Conservation (phyloP, 2,888 invertebrate species). For the Calameuta idolon region DNA sequence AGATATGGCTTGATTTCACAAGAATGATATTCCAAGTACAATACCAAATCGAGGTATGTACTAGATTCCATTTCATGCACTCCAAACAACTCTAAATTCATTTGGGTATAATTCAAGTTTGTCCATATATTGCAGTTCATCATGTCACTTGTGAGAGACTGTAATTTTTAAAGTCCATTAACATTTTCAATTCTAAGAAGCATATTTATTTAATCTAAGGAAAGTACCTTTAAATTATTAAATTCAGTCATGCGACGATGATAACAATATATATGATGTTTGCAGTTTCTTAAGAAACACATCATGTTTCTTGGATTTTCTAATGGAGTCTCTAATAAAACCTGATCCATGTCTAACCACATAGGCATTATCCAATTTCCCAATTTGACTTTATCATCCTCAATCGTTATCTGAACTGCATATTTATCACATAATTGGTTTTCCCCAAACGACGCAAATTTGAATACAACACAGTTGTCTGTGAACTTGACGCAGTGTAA, state of each 20-base stretch:
- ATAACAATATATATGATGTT: constrained; percentile 40
- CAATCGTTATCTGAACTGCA: constrained; percentile 35
- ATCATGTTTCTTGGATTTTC: constrained; percentile 18
- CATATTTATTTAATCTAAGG: not conserved
- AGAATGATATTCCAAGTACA: constrained; percentile 40
- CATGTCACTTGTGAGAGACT: constrained; percentile 23
- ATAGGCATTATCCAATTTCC: constrained; percentile 49
- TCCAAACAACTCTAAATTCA: constrained; percentile 33
- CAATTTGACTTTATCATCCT: constrained; percentile 24
- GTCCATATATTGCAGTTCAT: constrained; percentile 34
- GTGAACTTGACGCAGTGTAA: constrained; percentile 35
- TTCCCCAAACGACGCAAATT: constrained; percentile 23
- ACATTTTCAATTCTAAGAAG: constrained; percentile 5
- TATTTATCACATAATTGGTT: constrained; percentile 1
- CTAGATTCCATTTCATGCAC: constrained; percentile 25
- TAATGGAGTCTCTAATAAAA: constrained; percentile 35
- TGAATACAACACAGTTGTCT: constrained; percentile 34
- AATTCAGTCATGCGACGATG: constrained; percentile 35
- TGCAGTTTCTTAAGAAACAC: constrained; percentile 39
- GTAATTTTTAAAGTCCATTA: constrained; percentile 17
- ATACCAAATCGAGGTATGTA: constrained; percentile 26
- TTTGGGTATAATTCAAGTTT: constrained; percentile 31
- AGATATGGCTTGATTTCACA: constrained; percentile 33
- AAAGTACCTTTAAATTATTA: constrained; percentile 33
- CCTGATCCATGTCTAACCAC: constrained; percentile 33